Evolutionary conservation across 2,113 vertebrate species (phyloP), one percentile per base, ranked within the genome.

Genomic region (Sialia sialis): DNA sequence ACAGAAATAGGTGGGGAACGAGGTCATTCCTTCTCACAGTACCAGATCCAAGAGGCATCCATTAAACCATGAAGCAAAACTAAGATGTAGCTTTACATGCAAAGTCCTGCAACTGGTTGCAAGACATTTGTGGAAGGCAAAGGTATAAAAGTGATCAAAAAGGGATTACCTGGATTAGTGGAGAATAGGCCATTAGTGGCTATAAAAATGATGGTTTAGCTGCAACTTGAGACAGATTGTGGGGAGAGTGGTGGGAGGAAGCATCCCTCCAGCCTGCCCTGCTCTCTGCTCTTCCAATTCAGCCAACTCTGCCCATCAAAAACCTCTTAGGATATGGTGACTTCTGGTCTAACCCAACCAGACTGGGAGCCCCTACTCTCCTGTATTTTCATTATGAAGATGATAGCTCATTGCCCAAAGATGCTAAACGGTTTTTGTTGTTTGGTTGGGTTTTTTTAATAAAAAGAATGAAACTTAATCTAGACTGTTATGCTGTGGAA

Each of bases 141-240:
- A 93, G 78, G 74, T 96, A 96, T 85, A 91, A 83, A 90, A 91
- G 66, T 90, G 90, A 84, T 94, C 90, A 90, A 83, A 95, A 95
- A 94, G 67, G 90, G 62, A 90, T 96, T 96, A 91, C 68, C 67
- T 8, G 21, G 87, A 95, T 95, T 93, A 96, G 62, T 51, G 72
- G 70, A 87, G 92, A 94, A 95, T 83, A 90, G 82, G 75, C 75
- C 67, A 92, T 95, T 96, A 88, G 94, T 80, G 84, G 68, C 92
- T 83, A 86, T 94, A 95, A 96, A 95, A 95, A 92, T 90, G 92
- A 88, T 92, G 82, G 54, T 16, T 93, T 94, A 94, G 75, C 72
- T 96, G 95, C 95, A 96, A 80, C 67, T 49, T 51, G 87, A 96
- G 82, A 80, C 67, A 62, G 62, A 30, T 29, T 85, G 74, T 2